These are phyloP conservation scores for Drosophila auraria DNA, from an alignment of 1,140 invertebrate species.

Conservation along the genomic window DNA sequence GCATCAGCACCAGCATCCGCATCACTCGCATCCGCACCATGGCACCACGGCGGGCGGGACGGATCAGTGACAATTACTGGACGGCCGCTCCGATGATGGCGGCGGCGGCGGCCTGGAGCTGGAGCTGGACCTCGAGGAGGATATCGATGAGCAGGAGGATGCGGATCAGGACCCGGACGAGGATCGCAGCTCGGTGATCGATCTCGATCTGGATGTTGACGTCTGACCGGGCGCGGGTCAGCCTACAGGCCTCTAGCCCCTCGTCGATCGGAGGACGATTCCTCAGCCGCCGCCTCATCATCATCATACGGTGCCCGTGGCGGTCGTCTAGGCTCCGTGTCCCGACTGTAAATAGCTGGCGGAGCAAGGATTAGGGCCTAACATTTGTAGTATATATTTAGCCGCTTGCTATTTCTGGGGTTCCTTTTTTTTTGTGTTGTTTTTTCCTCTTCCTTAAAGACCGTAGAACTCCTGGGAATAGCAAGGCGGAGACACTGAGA, in stretches of 20 bases:
- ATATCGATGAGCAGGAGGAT: constrained; percentile 49
- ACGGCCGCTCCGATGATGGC: constrained; percentile 75
- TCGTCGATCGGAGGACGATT: neutral
- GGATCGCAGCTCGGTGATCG: constrained; percentile 80
- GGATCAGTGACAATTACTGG: constrained; percentile 85
- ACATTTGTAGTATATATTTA: constrained; percentile 7
- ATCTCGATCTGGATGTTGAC: constrained; percentile 82
- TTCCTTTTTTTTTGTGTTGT: neutral
- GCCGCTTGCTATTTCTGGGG: neutral
- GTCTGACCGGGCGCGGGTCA: constrained; percentile 77
- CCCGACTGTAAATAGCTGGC: constrained; percentile 12
- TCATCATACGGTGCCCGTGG: neutral
- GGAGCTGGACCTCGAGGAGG: constrained; percentile 47
- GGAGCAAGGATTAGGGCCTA: neutral
- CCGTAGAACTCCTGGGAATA: neutral
- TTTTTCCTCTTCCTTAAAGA: too few species aligned
- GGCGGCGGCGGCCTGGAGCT: constrained; percentile 60
- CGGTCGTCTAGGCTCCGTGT: constrained; percentile 11
- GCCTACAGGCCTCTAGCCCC: constrained; percentile 63
- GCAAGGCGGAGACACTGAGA: neutral
- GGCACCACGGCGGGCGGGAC: constrained; percentile 30
- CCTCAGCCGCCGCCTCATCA: neutral
- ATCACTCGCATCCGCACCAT: constrained; percentile 43
- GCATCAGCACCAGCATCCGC: constrained; percentile 37
- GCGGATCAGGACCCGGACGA: constrained; percentile 64